Conservation (phyloP, 2,888 invertebrate genomes). For the Heliconius ismenius region DNA sequence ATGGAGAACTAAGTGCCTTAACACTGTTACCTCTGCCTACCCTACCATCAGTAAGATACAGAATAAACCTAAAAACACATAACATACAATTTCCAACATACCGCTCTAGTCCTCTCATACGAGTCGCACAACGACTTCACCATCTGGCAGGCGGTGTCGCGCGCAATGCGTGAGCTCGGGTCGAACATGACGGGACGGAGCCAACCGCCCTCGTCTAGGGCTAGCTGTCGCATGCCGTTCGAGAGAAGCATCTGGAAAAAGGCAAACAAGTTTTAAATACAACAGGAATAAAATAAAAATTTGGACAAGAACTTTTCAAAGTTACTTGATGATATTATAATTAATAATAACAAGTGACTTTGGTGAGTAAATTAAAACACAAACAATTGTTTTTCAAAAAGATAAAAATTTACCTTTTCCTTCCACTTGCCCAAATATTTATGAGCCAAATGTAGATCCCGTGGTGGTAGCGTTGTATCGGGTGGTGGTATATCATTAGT, state of each 20-base stretch:
- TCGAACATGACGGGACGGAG: conserved; percentile 95
- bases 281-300: not conserved
- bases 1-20: too few species aligned
- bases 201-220: conserved; percentile 89
- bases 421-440: conserved; percentile 74
- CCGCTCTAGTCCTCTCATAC: conserved; percentile 76
- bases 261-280: not conserved
- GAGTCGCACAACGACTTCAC: conserved; percentile 90
- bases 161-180: conserved; percentile 92
- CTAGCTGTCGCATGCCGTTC: conserved; percentile 81
- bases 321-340: too few species aligned
- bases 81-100: conserved; percentile 48
- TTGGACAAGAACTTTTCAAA: not conserved
- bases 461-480: conserved; percentile 50
- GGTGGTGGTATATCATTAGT: conserved; percentile 46
- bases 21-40: too few species aligned
- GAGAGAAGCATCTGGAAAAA: conserved; percentile 65
- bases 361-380: too few species aligned
- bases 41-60: too few species aligned
- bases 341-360: too few species aligned
- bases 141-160: conserved; percentile 94
- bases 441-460: conserved; percentile 65
- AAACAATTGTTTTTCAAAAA: too few species aligned
- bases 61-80: too few species aligned
- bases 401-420: conserved; percentile 56